A percentile compares a stretch with the other conserved stretches of the same genome.
phyloP scores from a whole-genome alignment of 1,140 invertebrate genomes.

The Lasioglossum albipes region DNA sequence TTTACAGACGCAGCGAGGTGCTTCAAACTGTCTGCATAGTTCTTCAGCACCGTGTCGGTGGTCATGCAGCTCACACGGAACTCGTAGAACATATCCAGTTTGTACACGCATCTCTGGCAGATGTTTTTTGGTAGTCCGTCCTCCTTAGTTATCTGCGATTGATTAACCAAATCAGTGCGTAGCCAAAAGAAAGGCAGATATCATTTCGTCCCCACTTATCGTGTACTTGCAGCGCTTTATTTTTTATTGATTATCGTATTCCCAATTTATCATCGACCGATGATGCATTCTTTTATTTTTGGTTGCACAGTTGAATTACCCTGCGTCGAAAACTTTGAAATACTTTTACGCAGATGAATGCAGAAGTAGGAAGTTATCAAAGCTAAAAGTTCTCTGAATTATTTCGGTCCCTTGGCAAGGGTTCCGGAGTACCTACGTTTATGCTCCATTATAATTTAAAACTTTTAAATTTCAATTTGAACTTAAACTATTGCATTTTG shows the following conservation, averaged over 20 bases:
- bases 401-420: too few relatives aligned
- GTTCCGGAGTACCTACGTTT: too few relatives aligned
- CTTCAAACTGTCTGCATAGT: constrained; percentile 85
- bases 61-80: constrained; percentile 84
- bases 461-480: too few relatives aligned
- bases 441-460: too few relatives aligned
- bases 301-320: too few relatives aligned
- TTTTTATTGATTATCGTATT: not conserved
- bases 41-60: constrained; percentile 84
- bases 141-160: constrained; percentile 84
- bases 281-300: not conserved
- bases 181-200: not conserved
- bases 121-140: constrained; percentile 86
- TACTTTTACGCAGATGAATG: too few relatives aligned
- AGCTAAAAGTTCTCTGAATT: too few relatives aligned
- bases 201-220: not conserved
- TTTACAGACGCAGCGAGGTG: constrained; percentile 84
- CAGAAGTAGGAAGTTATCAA: too few relatives aligned
- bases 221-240: not conserved
- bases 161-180: constrained; percentile 13
- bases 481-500: too few relatives aligned
- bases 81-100: constrained; percentile 85
- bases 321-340: too few relatives aligned
- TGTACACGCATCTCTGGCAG: constrained; percentile 84
- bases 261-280: not conserved